A percentile compares a stretch with the other conserved stretches of the same genome.
phyloP scores from a whole-genome alignment of 2,113 vertebrate genomes.

The Mustela lutreola region DNA sequence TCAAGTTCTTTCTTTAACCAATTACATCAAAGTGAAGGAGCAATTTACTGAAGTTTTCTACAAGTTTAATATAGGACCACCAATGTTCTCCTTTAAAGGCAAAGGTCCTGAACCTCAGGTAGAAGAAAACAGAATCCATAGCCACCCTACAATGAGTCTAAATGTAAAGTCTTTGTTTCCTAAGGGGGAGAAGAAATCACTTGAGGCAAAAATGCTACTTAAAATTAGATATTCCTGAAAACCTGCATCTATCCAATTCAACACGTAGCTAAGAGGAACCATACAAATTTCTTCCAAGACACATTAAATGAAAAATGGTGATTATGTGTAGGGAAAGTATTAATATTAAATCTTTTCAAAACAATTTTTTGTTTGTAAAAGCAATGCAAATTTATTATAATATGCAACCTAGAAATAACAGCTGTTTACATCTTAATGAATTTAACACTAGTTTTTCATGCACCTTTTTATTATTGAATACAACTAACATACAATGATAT shows the following conservation, averaged over 20 bases:
- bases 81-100: background rate
- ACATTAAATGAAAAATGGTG: background rate
- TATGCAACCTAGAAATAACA: background rate
- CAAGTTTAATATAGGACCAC: background rate
- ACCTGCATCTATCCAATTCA: background rate
- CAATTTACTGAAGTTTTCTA: background rate
- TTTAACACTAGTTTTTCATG: background rate
- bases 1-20: background rate
- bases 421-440: background rate
- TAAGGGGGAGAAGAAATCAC: background rate
- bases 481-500: background rate
- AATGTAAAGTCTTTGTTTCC: conserved; percentile 19
- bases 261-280: background rate
- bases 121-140: background rate
- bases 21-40: background rate
- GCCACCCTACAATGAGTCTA: background rate
- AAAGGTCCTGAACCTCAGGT: background rate
- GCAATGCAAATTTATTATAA: background rate
- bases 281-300: background rate
- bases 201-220: background rate
- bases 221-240: background rate
- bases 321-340: background rate
- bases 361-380: conserved; percentile 30
- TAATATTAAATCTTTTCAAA: background rate
- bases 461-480: background rate